Base-by-base conservation (phyloP, 2,797 vertebrate genomes). In the Rhynchotus rufescens region DNA sequence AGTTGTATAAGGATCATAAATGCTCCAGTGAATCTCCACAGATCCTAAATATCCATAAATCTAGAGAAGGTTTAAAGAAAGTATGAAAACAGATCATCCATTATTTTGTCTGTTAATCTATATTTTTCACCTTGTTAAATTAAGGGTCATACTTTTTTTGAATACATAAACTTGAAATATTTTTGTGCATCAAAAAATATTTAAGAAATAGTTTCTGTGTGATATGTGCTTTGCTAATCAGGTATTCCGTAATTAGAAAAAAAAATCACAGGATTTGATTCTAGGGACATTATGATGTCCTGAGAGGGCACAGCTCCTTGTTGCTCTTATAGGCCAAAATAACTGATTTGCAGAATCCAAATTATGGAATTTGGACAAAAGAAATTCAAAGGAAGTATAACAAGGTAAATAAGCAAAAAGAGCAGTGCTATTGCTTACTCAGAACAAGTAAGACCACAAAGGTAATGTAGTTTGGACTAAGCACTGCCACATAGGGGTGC, bases 41-140 rank as follows among this genome's bases (percentile, higher is more conserved):
- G 42, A 40, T 44, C 10, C 12, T 44, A 52, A 88, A 51, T 17
- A 66, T 1, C 6, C 38, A 49, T 56, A 77, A 88, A 82, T 81
- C 42, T 14, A 34, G 59, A 15, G 4, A 59, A 17, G 26, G 4
- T 74, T 84, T 68, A 79, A 30, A 49, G 42, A 84, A 94, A 81
- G 0, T 0, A 38, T 23, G 64, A 76, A 84, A 86, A 81, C 34
- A 15, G 23, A 16, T 2, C 2, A 38, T 56, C 9, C n/a, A 25
- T 19, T 65, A 51, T 59, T 88, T 91, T 72, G 11, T 52, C 19
- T 76, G 12, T 73, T 67, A 86, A 25, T 54, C 11, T 74, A 15
- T 44, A 7, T 67, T 86, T 88, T 15, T 69, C 49, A 81, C 4
- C 30, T 32, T 76, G 9, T 71, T 45, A 84, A 71, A 64, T 59